phyloP scores from a whole-genome alignment of 2,888 invertebrate species.

The Gnatocerus cornutus region DNA sequence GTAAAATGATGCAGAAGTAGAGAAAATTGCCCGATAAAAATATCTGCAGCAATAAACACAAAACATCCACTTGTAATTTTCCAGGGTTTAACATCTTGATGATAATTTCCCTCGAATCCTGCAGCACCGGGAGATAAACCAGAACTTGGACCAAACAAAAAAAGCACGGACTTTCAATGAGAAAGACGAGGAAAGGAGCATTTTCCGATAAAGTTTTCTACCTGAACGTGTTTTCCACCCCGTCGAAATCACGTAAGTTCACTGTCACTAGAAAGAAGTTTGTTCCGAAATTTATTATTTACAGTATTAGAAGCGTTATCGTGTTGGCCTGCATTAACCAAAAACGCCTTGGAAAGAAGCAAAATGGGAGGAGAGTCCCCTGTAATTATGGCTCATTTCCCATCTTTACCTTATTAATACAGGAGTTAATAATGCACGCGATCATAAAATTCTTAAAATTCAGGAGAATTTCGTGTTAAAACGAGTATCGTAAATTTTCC shows the following conservation, averaged over 20 bases:
- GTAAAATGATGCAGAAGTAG: slow-evolving; percentile 8
- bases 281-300: slow-evolving; percentile 40
- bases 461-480: too few relatives aligned
- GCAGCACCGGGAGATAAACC: slow-evolving; percentile 37
- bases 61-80: slow-evolving; percentile 48
- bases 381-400: background rate
- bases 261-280: slow-evolving; percentile 38
- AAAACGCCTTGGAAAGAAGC: background rate
- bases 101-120: slow-evolving; percentile 47
- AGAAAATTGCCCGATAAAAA: slow-evolving; percentile 46
- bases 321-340: slow-evolving; percentile 22
- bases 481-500: too few relatives aligned
- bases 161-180: slow-evolving; percentile 7
- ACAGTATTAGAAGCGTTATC: slow-evolving; percentile 37
- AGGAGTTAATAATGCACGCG: background rate
- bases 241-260: slow-evolving; percentile 38
- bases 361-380: slow-evolving; percentile 2
- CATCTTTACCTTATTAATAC: background rate
- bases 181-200: slow-evolving; percentile 23
- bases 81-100: slow-evolving; percentile 43
- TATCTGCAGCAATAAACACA: slow-evolving; percentile 37
- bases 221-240: slow-evolving; percentile 35
- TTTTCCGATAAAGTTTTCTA: slow-evolving; percentile 33
- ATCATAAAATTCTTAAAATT: too few relatives aligned
- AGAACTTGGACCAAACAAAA: slow-evolving; percentile 20